phyloP scores from a whole-genome alignment of 2,888 invertebrate genomes.

The Ornithoptera priamus region DNA sequence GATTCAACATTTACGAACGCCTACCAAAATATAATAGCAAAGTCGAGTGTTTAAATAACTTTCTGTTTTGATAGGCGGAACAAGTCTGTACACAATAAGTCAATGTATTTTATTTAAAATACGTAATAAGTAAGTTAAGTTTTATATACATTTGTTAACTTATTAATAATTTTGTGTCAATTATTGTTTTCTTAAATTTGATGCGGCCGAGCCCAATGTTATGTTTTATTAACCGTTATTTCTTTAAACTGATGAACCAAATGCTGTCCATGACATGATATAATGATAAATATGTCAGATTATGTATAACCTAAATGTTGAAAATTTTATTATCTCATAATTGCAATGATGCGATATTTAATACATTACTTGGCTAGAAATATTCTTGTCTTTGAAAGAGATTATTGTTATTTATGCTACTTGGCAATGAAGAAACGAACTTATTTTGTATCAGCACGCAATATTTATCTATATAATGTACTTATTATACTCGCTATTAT shows the following conservation, averaged over 20 bases:
- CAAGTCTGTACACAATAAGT: background rate
- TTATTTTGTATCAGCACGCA: background rate
- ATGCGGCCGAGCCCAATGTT: conserved; percentile 6
- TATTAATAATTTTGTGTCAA: background rate
- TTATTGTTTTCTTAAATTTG: background rate
- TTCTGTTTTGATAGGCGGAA: background rate
- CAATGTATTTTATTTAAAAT: background rate
- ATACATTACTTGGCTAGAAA: background rate
- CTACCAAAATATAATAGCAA: conserved; percentile 8
- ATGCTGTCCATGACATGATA: no score
- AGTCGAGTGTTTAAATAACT: background rate
- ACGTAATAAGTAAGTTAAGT: background rate
- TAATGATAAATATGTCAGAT: background rate
- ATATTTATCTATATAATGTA: background rate
- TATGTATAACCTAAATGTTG: background rate
- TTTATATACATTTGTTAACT: background rate
- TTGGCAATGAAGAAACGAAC: background rate
- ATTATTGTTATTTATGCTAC: background rate
- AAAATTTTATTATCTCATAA: background rate
- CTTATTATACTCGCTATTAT: background rate
- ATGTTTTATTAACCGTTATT: background rate
- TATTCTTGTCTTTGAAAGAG: background rate
- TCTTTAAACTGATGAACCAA: background rate
- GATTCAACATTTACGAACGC: background rate
- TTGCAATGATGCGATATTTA: background rate